These are phyloP conservation scores for Choloepus hoffmanni DNA, from an alignment of 2,113 vertebrate species.

Conservation along the genomic window DNA sequence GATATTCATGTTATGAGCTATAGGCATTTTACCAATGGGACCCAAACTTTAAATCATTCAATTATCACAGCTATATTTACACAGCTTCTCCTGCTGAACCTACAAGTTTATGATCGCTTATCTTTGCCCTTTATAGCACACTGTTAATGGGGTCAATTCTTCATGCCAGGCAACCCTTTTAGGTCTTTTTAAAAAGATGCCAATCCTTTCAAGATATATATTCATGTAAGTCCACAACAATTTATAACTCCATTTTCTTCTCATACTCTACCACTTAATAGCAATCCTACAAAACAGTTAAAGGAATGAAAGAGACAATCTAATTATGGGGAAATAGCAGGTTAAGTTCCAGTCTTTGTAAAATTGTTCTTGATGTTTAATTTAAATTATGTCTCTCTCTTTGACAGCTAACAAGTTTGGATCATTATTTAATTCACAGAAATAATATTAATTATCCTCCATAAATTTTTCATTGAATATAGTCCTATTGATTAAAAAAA, in stretches of 20 bases:
- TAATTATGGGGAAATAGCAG: background rate
- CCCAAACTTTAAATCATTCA: conserved; percentile 56
- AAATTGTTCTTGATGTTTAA: background rate
- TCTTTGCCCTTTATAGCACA: conserved; percentile 54
- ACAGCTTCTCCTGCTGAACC: conserved; percentile 37
- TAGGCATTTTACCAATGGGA: conserved; percentile 22
- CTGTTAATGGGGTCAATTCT: conserved; percentile 68
- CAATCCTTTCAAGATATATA: conserved; percentile 35
- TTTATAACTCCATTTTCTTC: conserved; percentile 40
- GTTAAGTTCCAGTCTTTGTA: background rate
- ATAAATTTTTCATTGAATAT: background rate
- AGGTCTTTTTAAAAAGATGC: conserved; percentile 59
- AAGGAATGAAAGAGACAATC: background rate
- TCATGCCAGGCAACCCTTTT: conserved; percentile 46
- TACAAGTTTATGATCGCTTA: conserved; percentile 55
- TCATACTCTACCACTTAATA: background rate
- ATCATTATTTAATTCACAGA: background rate
- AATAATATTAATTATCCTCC: background rate
- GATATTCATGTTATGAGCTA: conserved; percentile 18
- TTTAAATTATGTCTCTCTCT: background rate
- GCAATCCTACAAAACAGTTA: conserved; percentile 12
- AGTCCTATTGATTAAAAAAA: background rate
- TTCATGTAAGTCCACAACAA: conserved; percentile 19
- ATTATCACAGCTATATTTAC: background rate
- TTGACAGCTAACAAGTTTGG: background rate